Conservation (phyloP, 2,113 vertebrate genomes). For the Trogon surrucura region DNA sequence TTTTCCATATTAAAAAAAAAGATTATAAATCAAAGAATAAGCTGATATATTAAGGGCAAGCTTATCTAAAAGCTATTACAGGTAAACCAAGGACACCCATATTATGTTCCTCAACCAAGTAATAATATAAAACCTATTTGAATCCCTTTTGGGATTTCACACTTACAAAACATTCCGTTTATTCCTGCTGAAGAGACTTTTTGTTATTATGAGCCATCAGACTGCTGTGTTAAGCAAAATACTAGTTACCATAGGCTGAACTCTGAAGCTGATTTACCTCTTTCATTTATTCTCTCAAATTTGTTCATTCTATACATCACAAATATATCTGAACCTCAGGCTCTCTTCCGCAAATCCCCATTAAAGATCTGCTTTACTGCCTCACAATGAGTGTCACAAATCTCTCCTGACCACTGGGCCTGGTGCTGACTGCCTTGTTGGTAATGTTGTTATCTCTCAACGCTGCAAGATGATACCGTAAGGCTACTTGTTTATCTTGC, state of each 20-base stretch:
- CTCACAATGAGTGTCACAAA: neutral
- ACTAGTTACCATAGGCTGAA: neutral
- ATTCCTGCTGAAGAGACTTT: neutral
- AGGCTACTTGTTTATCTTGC: neutral
- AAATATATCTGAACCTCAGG: neutral
- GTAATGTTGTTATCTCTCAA: neutral
- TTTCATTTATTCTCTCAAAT: neutral
- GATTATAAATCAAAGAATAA: neutral
- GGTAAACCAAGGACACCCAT: neutral
- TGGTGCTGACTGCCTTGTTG: neutral
- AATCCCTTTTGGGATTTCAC: neutral
- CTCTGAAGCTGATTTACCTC: neutral
- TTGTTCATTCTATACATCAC: neutral
- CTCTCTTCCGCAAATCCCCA: neutral
- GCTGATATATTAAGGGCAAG: neutral
- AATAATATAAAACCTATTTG: neutral
- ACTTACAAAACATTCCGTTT: neutral
- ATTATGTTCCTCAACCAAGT: neutral
- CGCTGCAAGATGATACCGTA: neutral
- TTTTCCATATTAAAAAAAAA: neutral
- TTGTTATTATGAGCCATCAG: neutral
- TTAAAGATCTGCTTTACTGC: neutral
- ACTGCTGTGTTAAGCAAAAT: neutral
- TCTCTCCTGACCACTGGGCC: neutral
- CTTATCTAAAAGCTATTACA: neutral